Conservation (phyloP, 2,888 invertebrate genomes). For the Osedax fenrisi region DNA sequence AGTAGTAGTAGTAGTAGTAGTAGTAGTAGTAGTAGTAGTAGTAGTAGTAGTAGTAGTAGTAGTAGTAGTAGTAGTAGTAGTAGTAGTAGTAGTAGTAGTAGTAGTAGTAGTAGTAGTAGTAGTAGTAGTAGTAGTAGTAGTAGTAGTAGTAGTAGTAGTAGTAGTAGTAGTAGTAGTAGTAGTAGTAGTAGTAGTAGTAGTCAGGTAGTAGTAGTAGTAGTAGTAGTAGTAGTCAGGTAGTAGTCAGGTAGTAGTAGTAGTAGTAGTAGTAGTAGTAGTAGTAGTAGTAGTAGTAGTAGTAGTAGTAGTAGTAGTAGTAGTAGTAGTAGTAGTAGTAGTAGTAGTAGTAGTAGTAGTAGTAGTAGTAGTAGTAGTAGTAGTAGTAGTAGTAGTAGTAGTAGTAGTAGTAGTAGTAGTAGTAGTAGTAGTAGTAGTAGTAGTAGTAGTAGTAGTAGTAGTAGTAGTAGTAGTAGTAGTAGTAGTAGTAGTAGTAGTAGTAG, state of each 20-base stretch:
- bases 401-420: conserved; percentile 27
- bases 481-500: conserved; percentile 29
- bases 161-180: conserved; percentile 15
- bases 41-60: conserved; percentile 23
- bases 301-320: conserved; percentile 29
- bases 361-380: conserved; percentile 27
- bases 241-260: conserved; percentile 28
- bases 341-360: conserved; percentile 27
- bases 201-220: conserved; percentile 29
- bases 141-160: conserved; percentile 23
- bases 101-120: conserved; percentile 24
- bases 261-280: conserved; percentile 30
- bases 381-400: conserved; percentile 28
- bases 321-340: conserved; percentile 28
- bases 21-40: conserved; percentile 24
- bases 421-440: conserved; percentile 29
- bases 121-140: conserved; percentile 24
- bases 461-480: conserved; percentile 29
- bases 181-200: conserved; percentile 27
- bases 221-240: conserved; percentile 29
- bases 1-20: conserved; percentile 24
- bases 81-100: conserved; percentile 24
- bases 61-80: conserved; percentile 24
- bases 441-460: conserved; percentile 28
- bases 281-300: conserved; percentile 28